Percentiles rank a stretch among this genome's conserved stretches.
Evolutionary conservation across 1,140 invertebrate species (phyloP).

Genomic region (Anagrus nilaparvatae): DNA sequence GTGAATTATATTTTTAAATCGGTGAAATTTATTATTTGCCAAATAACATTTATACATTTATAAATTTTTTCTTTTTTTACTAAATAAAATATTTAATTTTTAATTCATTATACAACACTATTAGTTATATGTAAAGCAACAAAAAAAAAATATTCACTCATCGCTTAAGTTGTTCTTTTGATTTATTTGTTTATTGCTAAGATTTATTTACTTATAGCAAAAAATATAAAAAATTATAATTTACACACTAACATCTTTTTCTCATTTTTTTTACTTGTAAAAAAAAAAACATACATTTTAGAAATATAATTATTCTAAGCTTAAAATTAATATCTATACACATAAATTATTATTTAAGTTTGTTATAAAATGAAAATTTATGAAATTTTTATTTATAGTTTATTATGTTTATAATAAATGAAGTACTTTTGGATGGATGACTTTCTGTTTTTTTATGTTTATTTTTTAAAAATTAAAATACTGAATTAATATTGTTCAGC

Average conservation of each 20-base stretch:
- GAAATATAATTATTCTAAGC: neutral
- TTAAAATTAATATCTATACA: neutral
- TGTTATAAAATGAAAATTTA: neutral
- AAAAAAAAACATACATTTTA: too few relatives aligned
- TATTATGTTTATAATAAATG: neutral
- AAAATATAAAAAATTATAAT: neutral
- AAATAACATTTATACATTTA: too few relatives aligned
- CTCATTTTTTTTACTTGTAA: neutral
- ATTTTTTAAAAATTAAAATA: neutral
- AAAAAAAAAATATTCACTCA: too few relatives aligned
- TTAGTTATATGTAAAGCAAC: too few relatives aligned
- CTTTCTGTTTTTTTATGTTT: neutral
- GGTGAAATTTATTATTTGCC: too few relatives aligned
- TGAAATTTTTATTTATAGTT: neutral
- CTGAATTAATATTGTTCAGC: neutral
- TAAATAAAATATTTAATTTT: too few relatives aligned
- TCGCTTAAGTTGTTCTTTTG: too few relatives aligned
- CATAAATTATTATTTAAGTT: neutral
- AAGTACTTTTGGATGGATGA: neutral
- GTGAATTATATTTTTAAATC: too few relatives aligned
- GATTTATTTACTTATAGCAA: neutral
- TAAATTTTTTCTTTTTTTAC: too few relatives aligned
- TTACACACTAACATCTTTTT: neutral
- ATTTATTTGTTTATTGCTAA: too few relatives aligned
- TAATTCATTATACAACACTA: too few relatives aligned